Percentiles rank a stretch among this genome's conserved stretches.
Conservation (phyloP, 2,797 vertebrate genomes). For the Crypturellus tataupa region DNA sequence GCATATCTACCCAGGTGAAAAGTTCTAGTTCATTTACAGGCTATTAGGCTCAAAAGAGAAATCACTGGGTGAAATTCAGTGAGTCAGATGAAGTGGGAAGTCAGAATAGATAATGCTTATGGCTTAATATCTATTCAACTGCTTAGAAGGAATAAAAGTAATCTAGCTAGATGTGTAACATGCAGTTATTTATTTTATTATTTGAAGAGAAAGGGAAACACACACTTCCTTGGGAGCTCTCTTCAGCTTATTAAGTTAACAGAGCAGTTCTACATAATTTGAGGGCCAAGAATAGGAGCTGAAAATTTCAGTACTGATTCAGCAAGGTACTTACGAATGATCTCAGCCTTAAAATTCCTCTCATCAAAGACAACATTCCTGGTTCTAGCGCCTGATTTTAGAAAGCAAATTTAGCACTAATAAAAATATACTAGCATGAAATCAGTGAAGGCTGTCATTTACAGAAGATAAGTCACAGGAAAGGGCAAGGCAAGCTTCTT, state of each 20-base stretch:
- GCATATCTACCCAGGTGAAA: conserved; percentile 34
- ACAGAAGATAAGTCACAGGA: neutral
- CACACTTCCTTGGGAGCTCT: neutral
- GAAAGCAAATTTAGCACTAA: conserved; percentile 35
- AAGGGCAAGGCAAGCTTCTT: neutral
- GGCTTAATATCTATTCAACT: neutral
- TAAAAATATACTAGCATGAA: conserved; percentile 4
- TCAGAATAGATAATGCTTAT: neutral
- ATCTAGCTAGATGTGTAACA: neutral
- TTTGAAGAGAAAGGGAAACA: neutral
- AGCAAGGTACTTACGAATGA: neutral
- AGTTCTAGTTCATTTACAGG: conserved; percentile 34
- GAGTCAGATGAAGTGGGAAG: conserved; percentile 21
- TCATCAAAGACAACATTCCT: neutral
- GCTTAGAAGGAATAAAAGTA: neutral
- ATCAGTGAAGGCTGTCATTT: neutral
- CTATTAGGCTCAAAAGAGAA: conserved; percentile 26
- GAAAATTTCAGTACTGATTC: neutral
- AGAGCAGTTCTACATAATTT: neutral
- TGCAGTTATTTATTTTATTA: neutral
- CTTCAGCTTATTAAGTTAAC: neutral
- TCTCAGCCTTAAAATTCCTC: conserved; percentile 11
- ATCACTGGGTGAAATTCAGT: conserved; percentile 23
- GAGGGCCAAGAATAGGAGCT: neutral
- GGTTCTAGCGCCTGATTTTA: neutral